Evolutionary conservation across 2,888 invertebrate species (phyloP).

Genomic region (Xiphydria camelus): DNA sequence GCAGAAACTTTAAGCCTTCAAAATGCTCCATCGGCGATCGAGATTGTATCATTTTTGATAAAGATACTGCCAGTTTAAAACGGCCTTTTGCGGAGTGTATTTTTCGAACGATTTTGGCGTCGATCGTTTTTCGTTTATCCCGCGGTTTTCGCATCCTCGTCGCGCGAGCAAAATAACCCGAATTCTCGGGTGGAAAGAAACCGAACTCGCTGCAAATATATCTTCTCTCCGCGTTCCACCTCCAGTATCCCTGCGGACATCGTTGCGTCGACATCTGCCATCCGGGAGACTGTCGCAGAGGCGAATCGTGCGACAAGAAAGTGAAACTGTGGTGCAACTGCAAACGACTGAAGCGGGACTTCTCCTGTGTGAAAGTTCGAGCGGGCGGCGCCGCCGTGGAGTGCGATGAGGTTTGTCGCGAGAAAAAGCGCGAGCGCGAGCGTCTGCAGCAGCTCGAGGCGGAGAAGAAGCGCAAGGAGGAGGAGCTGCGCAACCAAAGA

Average conservation of each 20-base stretch:
- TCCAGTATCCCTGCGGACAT: conserved; percentile 84
- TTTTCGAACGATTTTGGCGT: too few species aligned
- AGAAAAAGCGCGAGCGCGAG: conserved; percentile 62
- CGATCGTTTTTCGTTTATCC: too few species aligned
- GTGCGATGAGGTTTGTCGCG: conserved; percentile 70
- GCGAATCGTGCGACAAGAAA: conserved; percentile 76
- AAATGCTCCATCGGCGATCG: too few species aligned
- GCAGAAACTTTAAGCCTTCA: too few species aligned
- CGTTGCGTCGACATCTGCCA: conserved; percentile 77
- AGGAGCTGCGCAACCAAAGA: conserved; percentile 70
- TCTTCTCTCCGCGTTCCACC: too few species aligned
- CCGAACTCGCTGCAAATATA: conserved; percentile 1
- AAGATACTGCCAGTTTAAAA: too few species aligned
- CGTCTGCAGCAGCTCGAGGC: conserved; percentile 62
- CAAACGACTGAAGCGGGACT: conserved; percentile 74
- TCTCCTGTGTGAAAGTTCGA: conserved; percentile 55
- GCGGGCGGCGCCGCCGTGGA: conserved; percentile 59
- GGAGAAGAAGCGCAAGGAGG: conserved; percentile 64
- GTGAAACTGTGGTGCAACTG: conserved; percentile 79
- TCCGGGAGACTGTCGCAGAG: conserved; percentile 68
- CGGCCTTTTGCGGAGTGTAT: too few species aligned
- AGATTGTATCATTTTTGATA: too few species aligned
- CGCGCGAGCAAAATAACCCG: too few species aligned
- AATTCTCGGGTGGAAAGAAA: too few species aligned
- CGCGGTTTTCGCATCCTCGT: too few species aligned